Conservation (phyloP, 2,888 invertebrate genomes). For the Archaeoteleia sp. region DNA sequence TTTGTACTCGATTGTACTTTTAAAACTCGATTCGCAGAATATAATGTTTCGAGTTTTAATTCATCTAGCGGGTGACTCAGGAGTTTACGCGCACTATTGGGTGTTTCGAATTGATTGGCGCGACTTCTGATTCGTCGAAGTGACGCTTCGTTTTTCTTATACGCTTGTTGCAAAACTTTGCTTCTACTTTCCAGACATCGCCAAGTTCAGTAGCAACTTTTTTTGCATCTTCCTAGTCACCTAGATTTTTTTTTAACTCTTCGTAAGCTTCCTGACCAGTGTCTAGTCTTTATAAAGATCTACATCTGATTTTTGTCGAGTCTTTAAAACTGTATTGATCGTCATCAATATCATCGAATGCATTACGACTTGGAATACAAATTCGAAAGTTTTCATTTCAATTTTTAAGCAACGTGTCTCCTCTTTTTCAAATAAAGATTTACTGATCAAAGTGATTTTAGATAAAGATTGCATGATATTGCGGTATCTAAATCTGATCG, state of each 20-base stretch:
- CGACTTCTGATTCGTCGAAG: conserved; percentile 6
- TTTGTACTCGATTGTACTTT: too few species aligned
- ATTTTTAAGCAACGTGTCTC: conserved; percentile 8
- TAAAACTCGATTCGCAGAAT: too few species aligned
- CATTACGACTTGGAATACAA: conserved; percentile 27
- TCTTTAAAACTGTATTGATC: conserved; percentile 8
- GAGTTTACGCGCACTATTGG: too few species aligned
- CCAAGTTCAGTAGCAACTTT: background rate
- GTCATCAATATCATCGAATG: conserved; percentile 7
- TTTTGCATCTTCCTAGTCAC: conserved; percentile 8
- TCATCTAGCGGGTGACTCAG: too few species aligned
- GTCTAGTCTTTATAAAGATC: conserved; percentile 6
- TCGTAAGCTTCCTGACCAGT: background rate
- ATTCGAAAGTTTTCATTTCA: conserved; percentile 22
- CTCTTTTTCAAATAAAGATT: background rate
- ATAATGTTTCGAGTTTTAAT: too few species aligned
- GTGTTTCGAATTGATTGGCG: too few species aligned
- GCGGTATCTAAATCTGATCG: conserved; percentile 55
- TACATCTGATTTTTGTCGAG: background rate
- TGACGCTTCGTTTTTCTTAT: conserved; percentile 19
- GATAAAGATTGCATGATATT: conserved; percentile 12
- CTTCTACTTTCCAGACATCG: conserved; percentile 11
- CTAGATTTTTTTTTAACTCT: conserved; percentile 6
- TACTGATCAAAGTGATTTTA: conserved; percentile 1
- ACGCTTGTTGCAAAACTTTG: conserved; percentile 10